phyloP scores from a whole-genome alignment of 2,797 vertebrate species.

The Hirundo rustica region DNA sequence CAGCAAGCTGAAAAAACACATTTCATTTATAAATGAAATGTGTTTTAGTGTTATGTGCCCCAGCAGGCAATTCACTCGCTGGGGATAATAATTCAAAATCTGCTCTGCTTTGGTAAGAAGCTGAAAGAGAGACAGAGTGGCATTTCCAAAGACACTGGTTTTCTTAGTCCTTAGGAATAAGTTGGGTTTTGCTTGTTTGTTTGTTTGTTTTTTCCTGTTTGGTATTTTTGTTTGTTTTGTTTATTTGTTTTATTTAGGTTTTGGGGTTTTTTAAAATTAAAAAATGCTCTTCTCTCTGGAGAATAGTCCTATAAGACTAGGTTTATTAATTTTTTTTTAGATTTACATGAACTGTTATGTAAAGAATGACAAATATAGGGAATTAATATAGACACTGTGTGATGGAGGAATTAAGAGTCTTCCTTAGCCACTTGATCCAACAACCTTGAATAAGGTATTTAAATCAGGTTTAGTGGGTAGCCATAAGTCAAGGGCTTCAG shows the following conservation, averaged over 20 bases:
- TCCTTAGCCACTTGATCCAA: background rate
- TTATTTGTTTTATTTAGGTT: background rate
- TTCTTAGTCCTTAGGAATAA: conserved; percentile 33
- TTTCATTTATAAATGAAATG: conserved; percentile 53
- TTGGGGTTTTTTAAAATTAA: background rate
- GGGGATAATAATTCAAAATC: conserved; percentile 53
- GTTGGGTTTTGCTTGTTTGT: background rate
- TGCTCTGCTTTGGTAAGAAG: conserved; percentile 33
- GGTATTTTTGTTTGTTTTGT: background rate
- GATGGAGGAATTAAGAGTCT: background rate
- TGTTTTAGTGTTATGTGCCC: conserved; percentile 52
- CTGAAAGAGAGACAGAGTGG: background rate
- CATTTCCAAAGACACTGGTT: conserved; percentile 3
- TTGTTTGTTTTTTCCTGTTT: background rate
- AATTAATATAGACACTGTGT: background rate
- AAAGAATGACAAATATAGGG: background rate
- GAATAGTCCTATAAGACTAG: background rate
- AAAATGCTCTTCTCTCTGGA: background rate
- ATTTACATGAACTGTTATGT: background rate
- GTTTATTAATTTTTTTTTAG: background rate
- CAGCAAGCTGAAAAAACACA: conserved; percentile 20
- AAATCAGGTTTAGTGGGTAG: background rate
- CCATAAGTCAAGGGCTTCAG: background rate
- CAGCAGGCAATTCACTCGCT: conserved; percentile 46
- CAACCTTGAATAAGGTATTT: background rate